Conservation (phyloP, 2,797 vertebrate genomes). For the Adelosebastes latens region DNA sequence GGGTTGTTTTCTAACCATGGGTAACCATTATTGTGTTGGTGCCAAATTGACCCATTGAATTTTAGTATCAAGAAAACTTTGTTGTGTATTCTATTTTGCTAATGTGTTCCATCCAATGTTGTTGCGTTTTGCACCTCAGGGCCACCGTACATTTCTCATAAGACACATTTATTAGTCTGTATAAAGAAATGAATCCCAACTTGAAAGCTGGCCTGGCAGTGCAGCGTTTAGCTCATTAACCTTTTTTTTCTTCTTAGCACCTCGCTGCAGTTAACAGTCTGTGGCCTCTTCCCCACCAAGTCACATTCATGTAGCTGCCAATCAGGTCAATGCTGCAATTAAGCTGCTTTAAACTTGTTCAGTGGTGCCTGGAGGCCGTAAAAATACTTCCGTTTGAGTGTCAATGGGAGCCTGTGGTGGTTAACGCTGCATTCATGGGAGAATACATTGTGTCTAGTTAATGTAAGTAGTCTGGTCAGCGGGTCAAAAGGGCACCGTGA, state of each 20-base stretch:
- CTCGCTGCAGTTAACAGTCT: conserved; percentile 63
- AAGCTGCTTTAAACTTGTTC: conserved; percentile 78
- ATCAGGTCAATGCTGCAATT: conserved; percentile 72
- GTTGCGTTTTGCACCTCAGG: background rate
- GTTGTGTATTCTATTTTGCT: background rate
- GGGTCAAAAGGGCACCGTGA: conserved; percentile 62
- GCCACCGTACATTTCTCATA: background rate
- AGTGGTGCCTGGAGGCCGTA: conserved; percentile 72
- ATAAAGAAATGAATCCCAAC: conserved; percentile 52
- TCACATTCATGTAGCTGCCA: conserved; percentile 60
- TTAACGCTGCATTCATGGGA: conserved; percentile 58
- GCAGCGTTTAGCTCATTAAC: conserved; percentile 69
- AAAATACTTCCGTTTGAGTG: conserved; percentile 74
- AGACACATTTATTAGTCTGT: conserved; percentile 52
- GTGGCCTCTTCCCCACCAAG: conserved; percentile 63
- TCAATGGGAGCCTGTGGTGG: conserved; percentile 64
- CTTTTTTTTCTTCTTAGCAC: conserved; percentile 59
- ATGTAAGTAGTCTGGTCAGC: conserved; percentile 64
- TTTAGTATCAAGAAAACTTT: background rate
- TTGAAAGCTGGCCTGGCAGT: conserved; percentile 56
- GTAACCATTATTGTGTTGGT: background rate
- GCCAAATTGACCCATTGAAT: background rate
- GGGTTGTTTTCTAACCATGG: background rate
- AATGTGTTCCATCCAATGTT: background rate
- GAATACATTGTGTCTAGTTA: conserved; percentile 64